Evolutionary conservation across 1,140 invertebrate species (phyloP), one percentile per base, ranked within the genome.

Genomic region (Platyscapa corneri): DNA sequence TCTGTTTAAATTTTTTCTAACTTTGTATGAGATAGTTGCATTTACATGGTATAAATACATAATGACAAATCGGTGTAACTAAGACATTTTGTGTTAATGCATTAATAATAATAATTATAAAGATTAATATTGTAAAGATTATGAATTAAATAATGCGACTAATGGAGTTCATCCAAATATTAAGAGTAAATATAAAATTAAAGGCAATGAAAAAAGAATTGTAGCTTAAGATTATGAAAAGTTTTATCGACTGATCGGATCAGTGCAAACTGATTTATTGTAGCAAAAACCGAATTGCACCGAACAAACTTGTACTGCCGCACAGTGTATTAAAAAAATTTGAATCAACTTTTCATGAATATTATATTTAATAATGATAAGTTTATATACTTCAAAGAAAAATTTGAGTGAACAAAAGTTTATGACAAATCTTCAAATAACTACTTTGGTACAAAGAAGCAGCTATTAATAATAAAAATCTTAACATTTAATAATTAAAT

Each of bases 401-500:
- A 60, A 60, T 60, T 60, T n/a, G 27, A 53, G 67, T 20, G 27
- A 81, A 70, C 8, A 16, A 70, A 60, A 30, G 27, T 80, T n/a
- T 53, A 34, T 70, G 30, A 81, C 30, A 49, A 53, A 34, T 65
- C 27, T 46, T 82, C 80, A 39, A 30, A 82, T n/a, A 60, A 60
- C 39, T 53, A 82, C 67, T 37, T 74, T 7, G 60, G 18, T 75
- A 32, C 56, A 32, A 32, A 74, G n/a, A 39, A 64, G 10, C 53
- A 83, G 16, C 53, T 64, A 65, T 42, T 46, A 20, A 83, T 46
- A 20, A 83, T 32, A 39, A 46, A 27, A 34, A 67, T 49, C 34
- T 78, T 89, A 88, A 88, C 82, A 85, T 85, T 87, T 86, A 88
- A 86, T 84, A 83, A 87, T 82, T 87, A 87, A 87, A 87, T 86